A percentile compares a stretch with the other conserved stretches of the same genome.
These are phyloP conservation scores for Therioaphis trifolii DNA, from an alignment of 2,888 invertebrate genomes.

Conservation along the genomic window DNA sequence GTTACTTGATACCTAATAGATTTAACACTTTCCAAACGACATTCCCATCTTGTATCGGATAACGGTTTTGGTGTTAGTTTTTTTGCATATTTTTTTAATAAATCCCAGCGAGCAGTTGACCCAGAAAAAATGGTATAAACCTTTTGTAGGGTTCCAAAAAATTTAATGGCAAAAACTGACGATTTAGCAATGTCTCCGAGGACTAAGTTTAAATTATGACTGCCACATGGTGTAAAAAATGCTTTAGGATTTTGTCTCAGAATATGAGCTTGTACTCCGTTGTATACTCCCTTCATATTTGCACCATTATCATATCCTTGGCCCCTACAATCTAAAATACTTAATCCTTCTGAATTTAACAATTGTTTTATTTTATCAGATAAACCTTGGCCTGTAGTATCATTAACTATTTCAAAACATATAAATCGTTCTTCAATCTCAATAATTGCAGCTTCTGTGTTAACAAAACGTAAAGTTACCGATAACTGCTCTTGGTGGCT, in stretches of 20 bases:
- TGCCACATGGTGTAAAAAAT: constrained; percentile 10
- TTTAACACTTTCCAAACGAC: neutral
- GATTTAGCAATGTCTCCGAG: constrained; percentile 9
- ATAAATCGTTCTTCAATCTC: constrained; percentile 7
- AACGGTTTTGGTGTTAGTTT: constrained; percentile 9
- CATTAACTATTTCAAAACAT: too few relatives aligned
- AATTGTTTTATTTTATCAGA: neutral
- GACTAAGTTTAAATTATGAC: constrained; percentile 11
- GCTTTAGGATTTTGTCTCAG: constrained; percentile 17
- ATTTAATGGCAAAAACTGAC: neutral
- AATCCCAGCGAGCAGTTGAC: constrained; percentile 2
- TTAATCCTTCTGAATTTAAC: neutral
- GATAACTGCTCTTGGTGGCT: constrained; percentile 7
- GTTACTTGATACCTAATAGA: constrained; percentile 8
- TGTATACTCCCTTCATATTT: constrained; percentile 1
- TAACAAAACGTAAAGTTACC: neutral
- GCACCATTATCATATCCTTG: constrained; percentile 1
- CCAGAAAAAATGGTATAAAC: neutral
- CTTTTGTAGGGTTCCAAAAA: constrained; percentile 16
- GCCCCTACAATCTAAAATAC: neutral
- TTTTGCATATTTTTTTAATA: constrained; percentile 14
- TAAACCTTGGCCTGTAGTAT: constrained; percentile 11
- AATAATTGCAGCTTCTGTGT: neutral
- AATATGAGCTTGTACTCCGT: constrained; percentile 6
- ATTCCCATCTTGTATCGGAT: constrained; percentile 3